These are phyloP conservation scores for Papilio machaon DNA, from an alignment of 1,140 invertebrate genomes.

Conservation along the genomic window DNA sequence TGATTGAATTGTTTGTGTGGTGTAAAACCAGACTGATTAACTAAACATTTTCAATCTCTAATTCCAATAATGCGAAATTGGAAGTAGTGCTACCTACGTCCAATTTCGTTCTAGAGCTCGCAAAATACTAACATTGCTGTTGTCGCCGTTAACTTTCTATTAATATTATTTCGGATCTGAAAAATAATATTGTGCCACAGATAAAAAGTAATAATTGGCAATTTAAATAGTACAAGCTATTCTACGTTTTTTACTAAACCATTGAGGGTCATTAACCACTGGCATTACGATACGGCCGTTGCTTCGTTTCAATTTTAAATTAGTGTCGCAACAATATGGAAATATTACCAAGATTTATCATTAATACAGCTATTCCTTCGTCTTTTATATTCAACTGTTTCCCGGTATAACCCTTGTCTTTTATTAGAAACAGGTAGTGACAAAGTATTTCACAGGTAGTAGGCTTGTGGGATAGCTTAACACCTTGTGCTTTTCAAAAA, in stretches of 20 bases:
- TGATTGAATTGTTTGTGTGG: neutral
- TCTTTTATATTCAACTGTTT: neutral
- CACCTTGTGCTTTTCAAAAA: conserved; percentile 1
- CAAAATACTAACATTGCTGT: neutral
- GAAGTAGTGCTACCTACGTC: no score
- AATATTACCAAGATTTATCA: conserved; percentile 5
- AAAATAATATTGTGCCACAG: conserved; percentile 13
- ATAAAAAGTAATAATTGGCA: conserved; percentile 11
- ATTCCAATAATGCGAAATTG: no score
- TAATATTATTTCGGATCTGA: conserved; percentile 12
- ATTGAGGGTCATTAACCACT: conserved; percentile 35
- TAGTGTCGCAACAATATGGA: conserved; percentile 28
- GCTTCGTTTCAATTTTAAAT: conserved; percentile 36
- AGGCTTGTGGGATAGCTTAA: neutral
- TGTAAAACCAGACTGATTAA: neutral
- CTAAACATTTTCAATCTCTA: neutral
- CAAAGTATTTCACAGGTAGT: conserved; percentile 12
- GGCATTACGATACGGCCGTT: conserved; percentile 32
- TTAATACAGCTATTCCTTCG: neutral
- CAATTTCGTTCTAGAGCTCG: neutral
- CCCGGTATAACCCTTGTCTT: neutral
- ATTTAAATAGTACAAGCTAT: conserved; percentile 19
- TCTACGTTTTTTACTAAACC: conserved; percentile 20
- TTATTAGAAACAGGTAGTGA: conserved; percentile 15
- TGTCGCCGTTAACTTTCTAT: neutral